Conservation (phyloP, 2,797 vertebrate genomes). For the Poecilia picta region DNA sequence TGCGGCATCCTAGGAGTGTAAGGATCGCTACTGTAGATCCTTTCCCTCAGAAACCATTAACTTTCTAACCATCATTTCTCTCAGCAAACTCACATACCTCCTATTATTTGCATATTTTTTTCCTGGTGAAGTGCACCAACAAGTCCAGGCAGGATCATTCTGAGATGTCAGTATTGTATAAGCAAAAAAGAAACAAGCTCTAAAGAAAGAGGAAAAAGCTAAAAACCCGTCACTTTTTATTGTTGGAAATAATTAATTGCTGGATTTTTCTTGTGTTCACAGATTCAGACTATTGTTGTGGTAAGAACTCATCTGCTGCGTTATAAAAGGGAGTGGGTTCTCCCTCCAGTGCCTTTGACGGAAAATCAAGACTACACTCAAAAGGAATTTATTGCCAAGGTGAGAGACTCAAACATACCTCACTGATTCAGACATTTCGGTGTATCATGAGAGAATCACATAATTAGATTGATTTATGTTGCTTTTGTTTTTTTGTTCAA, state of each 20-base stretch:
- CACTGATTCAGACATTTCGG: neutral
- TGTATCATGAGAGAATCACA: neutral
- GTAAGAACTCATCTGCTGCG: conserved; percentile 26
- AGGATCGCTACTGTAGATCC: neutral
- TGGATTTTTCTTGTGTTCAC: conserved; percentile 8
- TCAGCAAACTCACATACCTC: neutral
- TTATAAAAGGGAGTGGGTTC: conserved; percentile 86
- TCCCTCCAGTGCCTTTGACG: conserved; percentile 82
- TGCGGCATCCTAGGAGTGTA: neutral
- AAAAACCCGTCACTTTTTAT: neutral
- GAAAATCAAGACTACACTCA: conserved; percentile 88
- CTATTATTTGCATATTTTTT: neutral
- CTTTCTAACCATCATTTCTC: neutral
- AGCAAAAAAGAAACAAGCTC: neutral
- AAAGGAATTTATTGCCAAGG: conserved; percentile 82
- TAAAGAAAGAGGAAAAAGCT: neutral
- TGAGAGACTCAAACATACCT: conserved; percentile 71
- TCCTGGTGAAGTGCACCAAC: neutral
- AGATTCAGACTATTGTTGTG: conserved; percentile 30
- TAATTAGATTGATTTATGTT: neutral
- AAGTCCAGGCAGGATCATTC: neutral
- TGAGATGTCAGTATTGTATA: neutral
- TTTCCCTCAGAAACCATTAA: neutral
- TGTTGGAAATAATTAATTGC: neutral
- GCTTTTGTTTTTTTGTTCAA: neutral